Base-by-base conservation (phyloP, 2,797 vertebrate species). In the Psittacula derbiana region DNA sequence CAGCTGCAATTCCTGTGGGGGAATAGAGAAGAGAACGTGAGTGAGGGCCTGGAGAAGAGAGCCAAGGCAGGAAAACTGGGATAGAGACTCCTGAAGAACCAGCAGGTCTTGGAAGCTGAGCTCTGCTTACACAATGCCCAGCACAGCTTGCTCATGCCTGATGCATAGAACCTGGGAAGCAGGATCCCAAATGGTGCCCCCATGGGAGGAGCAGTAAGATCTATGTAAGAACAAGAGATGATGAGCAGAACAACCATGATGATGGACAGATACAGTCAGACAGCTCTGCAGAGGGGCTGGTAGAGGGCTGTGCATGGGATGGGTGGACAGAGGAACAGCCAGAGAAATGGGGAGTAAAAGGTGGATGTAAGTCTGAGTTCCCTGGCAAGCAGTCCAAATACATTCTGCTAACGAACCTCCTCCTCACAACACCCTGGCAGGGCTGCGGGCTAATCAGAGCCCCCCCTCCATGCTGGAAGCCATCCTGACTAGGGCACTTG, bases 321-420 rank as follows among this genome's bases (percentile, higher is more conserved):
- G 61, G 49, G 33, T 3, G 17, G n/a, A 49, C n/a, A 44, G 24
- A 38, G n/a, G 41, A 65, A 25, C 44, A 31, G 46, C 40, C 6
- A 10, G 13, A 86, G 57, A 46, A 65, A 80, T 3, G 1, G 25
- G 24, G 67, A 80, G 13, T 5, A 8, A 83, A 49, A 91, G n/a
- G 53, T 62, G 73, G 46, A 52, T 3, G 1, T 46, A 43, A 20
- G 30, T 7, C 82, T 47, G 80, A 36, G 80, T 64, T 70, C 53
- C 82, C 66, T 31, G 36, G 55, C 6, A 3, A 85, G 61, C 58
- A 33, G 46, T 84, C 66, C 70, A 55, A 87, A 66, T 5, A 50
- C 52, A 67, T 76, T 41, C 73, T 49, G 80, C 70, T 93, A 81
- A 96, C 92, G 83, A 92, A 66, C 55, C 58, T 49, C 58, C 62